These are phyloP conservation scores for Monochamus saltuarius DNA, from an alignment of 1,140 invertebrate genomes.

Conservation along the genomic window DNA sequence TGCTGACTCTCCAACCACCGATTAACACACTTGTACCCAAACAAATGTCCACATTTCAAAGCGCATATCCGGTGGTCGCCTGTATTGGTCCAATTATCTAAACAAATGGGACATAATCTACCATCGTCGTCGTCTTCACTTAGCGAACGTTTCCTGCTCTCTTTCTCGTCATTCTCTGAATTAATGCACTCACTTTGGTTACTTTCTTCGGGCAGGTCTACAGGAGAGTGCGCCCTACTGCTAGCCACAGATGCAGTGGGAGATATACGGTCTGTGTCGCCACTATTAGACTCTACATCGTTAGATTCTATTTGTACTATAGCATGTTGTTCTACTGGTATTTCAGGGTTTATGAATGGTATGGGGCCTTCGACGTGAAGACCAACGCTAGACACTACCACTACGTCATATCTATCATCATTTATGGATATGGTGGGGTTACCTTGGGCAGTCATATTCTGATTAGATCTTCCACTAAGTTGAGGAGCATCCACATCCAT, in stretches of 20 bases:
- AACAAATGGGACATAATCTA: constrained; percentile 81
- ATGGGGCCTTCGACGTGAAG: constrained; percentile 6
- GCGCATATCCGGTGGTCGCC: constrained; percentile 80
- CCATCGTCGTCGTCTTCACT: constrained; percentile 56
- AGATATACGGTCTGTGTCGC: neutral
- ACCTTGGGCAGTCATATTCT: too few relatives aligned
- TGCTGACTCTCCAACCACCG: constrained; percentile 67
- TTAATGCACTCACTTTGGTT: neutral
- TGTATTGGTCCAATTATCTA: constrained; percentile 83
- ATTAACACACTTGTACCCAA: constrained; percentile 80
- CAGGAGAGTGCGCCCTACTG: neutral
- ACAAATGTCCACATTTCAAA: constrained; percentile 88
- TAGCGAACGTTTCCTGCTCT: neutral
- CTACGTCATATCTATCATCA: neutral
- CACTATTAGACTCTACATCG: neutral
- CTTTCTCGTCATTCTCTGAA: neutral
- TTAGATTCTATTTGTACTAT: constrained; percentile 5
- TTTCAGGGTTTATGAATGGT: constrained; percentile 8
- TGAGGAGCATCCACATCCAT: too few relatives aligned
- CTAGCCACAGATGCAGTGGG: neutral
- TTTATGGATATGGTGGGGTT: too few relatives aligned
- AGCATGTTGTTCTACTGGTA: constrained; percentile 2
- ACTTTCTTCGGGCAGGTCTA: constrained; percentile 1
- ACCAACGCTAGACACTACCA: constrained; percentile 1
- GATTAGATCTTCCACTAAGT: too few relatives aligned